phyloP scores from a whole-genome alignment of 1,140 invertebrate species.

The Leptonema lineaticorne region DNA sequence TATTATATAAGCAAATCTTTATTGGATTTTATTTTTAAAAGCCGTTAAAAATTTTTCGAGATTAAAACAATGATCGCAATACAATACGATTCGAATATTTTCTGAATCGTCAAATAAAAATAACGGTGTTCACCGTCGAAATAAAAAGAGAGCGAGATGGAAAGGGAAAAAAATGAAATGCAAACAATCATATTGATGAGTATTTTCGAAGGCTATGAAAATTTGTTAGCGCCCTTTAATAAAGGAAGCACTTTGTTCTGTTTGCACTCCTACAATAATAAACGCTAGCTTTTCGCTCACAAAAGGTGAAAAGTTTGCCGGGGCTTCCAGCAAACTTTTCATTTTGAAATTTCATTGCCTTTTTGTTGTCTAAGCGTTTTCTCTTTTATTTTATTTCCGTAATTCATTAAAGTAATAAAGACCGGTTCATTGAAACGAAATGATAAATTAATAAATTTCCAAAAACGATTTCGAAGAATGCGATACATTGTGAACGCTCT shows the following conservation, averaged over 20 bases:
- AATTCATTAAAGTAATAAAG: constrained; percentile 33
- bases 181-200: constrained; percentile 14
- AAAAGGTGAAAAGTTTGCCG: constrained; percentile 30
- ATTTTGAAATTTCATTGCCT: constrained; percentile 32
- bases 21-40: too few species aligned
- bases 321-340: constrained; percentile 21
- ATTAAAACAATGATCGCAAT: too few species aligned
- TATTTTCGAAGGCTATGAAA: constrained; percentile 10
- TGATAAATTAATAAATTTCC: constrained; percentile 16
- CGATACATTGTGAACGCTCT: too few species aligned
- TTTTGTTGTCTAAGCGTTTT: constrained; percentile 37
- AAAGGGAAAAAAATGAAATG: too few species aligned
- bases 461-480: too few species aligned
- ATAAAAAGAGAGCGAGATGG: too few species aligned
- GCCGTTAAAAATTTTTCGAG: too few species aligned
- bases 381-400: constrained; percentile 26
- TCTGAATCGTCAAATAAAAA: too few species aligned
- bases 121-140: too few species aligned
- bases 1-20: too few species aligned
- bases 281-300: constrained; percentile 24
- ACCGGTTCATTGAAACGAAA: constrained; percentile 10
- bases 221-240: constrained; percentile 16
- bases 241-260: constrained; percentile 20
- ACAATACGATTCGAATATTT: too few species aligned
- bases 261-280: constrained; percentile 24